A percentile compares a stretch with the other conserved stretches of the same genome.
Conservation (phyloP, 2,888 invertebrate species). For the Cephus rjabovi region DNA sequence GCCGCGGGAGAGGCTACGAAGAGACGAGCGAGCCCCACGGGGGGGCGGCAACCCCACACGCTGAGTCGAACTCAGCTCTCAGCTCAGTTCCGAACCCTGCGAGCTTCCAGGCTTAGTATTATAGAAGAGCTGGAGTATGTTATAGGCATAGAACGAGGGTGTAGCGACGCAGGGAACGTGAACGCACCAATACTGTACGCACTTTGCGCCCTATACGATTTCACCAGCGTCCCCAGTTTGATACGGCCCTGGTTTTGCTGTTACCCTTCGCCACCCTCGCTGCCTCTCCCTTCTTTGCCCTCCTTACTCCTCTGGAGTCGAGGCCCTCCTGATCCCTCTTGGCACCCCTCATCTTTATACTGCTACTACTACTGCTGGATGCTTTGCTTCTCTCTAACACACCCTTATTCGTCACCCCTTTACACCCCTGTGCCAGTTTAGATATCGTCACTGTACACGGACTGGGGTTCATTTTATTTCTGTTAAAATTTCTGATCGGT, state of each 20-base stretch:
- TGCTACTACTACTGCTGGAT: not conserved
- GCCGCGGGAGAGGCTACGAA: slow-evolving; percentile 42
- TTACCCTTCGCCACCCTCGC: slow-evolving; percentile 6
- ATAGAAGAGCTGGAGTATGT: not conserved
- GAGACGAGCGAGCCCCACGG: slow-evolving; percentile 56
- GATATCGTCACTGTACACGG: not conserved
- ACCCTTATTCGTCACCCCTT: not conserved
- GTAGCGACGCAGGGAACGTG: not conserved
- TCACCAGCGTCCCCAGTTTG: not conserved
- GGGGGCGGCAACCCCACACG: slow-evolving; percentile 56
- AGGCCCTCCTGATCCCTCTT: not conserved
- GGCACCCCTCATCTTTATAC: not conserved
- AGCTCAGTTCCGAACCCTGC: slow-evolving; percentile 18
- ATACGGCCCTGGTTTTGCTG: not conserved
- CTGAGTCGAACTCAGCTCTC: slow-evolving; percentile 27
- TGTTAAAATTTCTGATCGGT: not conserved
- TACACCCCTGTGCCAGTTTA: not conserved
- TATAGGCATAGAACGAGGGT: not conserved
- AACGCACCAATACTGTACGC: not conserved
- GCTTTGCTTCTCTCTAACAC: not conserved
- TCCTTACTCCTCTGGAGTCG: slow-evolving; percentile 23
- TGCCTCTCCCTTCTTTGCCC: slow-evolving; percentile 23
- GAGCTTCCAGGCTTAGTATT: slow-evolving; percentile 5
- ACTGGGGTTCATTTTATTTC: not conserved
- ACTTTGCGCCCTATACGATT: slow-evolving; percentile 3